These are phyloP conservation scores for Sarcophaga caerulescens DNA, from an alignment of 2,888 invertebrate genomes.

Conservation along the genomic window DNA sequence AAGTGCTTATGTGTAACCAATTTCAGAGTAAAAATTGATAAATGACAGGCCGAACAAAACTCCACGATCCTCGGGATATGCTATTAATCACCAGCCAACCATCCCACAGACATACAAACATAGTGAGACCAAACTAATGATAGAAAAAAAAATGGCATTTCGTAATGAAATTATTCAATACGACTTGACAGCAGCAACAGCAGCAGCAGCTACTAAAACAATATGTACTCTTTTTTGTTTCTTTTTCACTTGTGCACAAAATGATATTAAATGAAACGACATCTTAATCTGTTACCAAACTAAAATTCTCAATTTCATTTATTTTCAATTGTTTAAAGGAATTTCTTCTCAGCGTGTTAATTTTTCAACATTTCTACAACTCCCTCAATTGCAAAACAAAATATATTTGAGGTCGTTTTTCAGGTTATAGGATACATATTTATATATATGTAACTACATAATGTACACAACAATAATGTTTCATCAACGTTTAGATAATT, in stretches of 20 bases:
- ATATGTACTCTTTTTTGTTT: conserved; percentile 9
- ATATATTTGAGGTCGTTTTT: neutral
- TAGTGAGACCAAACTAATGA: conserved; percentile 51
- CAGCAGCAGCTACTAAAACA: conserved; percentile 52
- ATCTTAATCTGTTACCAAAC: conserved; percentile 44
- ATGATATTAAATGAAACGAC: conserved; percentile 35
- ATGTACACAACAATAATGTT: no score
- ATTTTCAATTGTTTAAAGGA: neutral
- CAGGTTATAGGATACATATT: neutral
- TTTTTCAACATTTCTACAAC: no score
- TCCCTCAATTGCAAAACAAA: neutral
- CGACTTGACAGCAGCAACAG: conserved; percentile 55
- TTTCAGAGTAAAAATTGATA: conserved; percentile 67
- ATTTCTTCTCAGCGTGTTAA: no score
- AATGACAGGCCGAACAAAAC: conserved; percentile 68
- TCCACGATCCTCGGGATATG: conserved; percentile 66
- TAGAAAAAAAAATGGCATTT: conserved; percentile 47
- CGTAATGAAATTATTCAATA: conserved; percentile 49
- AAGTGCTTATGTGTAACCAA: conserved; percentile 48
- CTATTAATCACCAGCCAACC: conserved; percentile 40
- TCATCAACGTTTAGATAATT: no score
- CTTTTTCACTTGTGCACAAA: neutral
- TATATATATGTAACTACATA: no score
- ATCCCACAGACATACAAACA: conserved; percentile 22
- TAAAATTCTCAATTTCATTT: neutral